Percentiles rank a stretch among this genome's conserved stretches.
Evolutionary conservation across 2,888 invertebrate species (phyloP).

Genomic region (Xanthia togata): DNA sequence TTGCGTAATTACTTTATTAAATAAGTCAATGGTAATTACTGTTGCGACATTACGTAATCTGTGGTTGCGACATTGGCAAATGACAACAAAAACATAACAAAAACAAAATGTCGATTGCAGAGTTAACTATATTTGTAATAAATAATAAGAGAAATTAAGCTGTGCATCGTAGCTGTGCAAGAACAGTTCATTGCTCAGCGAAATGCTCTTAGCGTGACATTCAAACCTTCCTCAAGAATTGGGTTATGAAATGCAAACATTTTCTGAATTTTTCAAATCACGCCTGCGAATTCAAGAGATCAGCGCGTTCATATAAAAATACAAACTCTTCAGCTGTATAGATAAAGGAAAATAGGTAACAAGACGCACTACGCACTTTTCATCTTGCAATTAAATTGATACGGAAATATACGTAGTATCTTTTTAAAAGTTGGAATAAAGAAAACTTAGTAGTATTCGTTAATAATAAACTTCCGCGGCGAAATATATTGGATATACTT

Average conservation of each 20-base stretch:
- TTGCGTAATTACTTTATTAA: too few species aligned
- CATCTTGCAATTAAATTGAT: constrained; percentile 21
- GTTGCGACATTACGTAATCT: too few species aligned
- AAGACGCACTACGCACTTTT: constrained; percentile 29
- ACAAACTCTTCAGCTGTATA: background rate
- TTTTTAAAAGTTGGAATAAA: constrained; percentile 10
- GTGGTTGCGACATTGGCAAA: too few species aligned
- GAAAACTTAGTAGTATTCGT: constrained; percentile 32
- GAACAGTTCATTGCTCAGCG: too few species aligned
- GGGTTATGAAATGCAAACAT: too few species aligned
- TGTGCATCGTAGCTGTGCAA: too few species aligned
- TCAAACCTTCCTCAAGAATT: background rate
- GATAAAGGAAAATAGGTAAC: background rate
- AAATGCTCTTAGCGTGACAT: background rate
- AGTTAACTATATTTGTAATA: too few species aligned
- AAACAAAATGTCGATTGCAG: too few species aligned
- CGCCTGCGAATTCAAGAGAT: background rate
- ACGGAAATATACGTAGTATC: constrained; percentile 16
- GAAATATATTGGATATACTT: constrained; percentile 30
- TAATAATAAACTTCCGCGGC: constrained; percentile 36
- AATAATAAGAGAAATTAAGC: too few species aligned
- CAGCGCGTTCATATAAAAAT: background rate
- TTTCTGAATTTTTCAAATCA: too few species aligned
- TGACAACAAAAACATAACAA: too few species aligned
- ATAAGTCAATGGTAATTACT: too few species aligned